phyloP scores from a whole-genome alignment of 1,140 invertebrate genomes.

The Eufriesea mexicana region DNA sequence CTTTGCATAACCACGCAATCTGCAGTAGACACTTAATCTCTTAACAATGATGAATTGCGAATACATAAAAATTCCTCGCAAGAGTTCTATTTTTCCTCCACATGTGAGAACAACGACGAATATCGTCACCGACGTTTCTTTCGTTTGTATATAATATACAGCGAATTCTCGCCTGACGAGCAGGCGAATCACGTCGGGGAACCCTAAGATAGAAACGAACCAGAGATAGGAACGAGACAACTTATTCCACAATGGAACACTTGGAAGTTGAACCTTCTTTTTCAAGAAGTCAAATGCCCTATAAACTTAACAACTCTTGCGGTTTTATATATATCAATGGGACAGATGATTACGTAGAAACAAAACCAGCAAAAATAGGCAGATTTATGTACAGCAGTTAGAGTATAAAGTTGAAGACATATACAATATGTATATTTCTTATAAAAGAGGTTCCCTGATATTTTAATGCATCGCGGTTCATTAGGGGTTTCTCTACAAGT shows the following conservation, averaged over 20 bases:
- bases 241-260: background rate
- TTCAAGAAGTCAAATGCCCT: background rate
- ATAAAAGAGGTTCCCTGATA: background rate
- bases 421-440: background rate
- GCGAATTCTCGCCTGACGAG: background rate
- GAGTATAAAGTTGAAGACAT: background rate
- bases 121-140: background rate
- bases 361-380: background rate
- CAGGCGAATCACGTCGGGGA: background rate
- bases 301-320: background rate
- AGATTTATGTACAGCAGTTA: conserved; percentile 1
- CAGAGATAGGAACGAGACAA: background rate
- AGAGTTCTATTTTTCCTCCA: background rate
- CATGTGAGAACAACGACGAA: background rate
- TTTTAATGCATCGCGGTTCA: too few relatives aligned
- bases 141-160: background rate
- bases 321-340: background rate
- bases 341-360: background rate
- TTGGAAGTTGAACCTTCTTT: background rate
- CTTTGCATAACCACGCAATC: too few relatives aligned
- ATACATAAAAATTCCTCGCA: background rate
- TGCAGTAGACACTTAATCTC: background rate
- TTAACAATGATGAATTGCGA: background rate
- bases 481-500: too few relatives aligned
- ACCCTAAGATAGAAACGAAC: background rate